phyloP scores from a whole-genome alignment of 2,113 vertebrate species.

The Bombycilla garrulus region DNA sequence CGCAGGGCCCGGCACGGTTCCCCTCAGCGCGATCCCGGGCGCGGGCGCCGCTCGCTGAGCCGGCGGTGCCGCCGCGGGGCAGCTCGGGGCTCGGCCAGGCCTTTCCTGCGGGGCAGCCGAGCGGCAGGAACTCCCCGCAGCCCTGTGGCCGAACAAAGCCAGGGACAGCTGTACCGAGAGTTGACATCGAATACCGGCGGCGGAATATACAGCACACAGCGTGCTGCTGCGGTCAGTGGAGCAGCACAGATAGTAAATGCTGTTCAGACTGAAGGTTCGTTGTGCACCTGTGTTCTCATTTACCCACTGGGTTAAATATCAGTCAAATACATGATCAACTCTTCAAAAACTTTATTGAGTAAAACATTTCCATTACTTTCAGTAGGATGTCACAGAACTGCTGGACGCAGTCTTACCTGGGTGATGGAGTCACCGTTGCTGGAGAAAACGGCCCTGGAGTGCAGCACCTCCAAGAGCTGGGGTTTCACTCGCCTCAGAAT shows the following conservation, averaged over 20 bases:
- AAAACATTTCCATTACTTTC: neutral
- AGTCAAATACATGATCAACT: neutral
- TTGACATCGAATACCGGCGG: fast-evolving
- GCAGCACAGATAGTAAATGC: fast-evolving
- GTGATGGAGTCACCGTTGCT: fast-evolving
- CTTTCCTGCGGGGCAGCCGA: fast-evolving
- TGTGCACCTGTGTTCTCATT: fast-evolving
- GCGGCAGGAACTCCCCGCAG: fast-evolving
- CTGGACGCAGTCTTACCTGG: neutral
- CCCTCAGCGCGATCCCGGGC: neutral
- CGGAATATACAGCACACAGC: fast-evolving
- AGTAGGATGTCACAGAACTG: fast-evolving
- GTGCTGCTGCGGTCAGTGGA: too few species aligned
- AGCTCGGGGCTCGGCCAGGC: neutral
- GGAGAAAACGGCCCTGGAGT: neutral
- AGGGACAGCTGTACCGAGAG: fast-evolving
- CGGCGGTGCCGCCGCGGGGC: neutral
- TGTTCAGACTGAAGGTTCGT: neutral
- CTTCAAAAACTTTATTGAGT: neutral
- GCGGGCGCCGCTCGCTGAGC: neutral
- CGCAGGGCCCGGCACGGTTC: fast-evolving
- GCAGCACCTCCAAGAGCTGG: fast-evolving
- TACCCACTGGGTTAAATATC: neutral
- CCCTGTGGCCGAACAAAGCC: fast-evolving
- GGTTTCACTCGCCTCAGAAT: neutral